A percentile compares a stretch with the other conserved stretches of the same genome.
phyloP scores from a whole-genome alignment of 1,140 invertebrate genomes.

The Trichonephila inaurata region DNA sequence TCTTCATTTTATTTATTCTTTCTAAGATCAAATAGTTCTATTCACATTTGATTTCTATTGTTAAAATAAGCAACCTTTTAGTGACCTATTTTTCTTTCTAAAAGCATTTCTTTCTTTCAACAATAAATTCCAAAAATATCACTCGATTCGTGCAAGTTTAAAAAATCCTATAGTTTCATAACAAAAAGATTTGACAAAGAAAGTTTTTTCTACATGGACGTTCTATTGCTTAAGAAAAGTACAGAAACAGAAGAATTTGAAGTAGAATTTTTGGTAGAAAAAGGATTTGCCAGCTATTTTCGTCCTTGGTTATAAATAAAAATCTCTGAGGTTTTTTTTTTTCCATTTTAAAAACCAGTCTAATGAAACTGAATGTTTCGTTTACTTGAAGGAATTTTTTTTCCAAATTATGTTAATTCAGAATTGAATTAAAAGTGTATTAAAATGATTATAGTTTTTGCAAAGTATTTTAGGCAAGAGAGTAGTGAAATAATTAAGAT shows the following conservation, averaged over 20 bases:
- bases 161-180: neutral
- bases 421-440: too few species aligned
- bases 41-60: neutral
- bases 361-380: too few species aligned
- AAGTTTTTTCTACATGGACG: neutral
- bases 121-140: constrained; percentile 11
- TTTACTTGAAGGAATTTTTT: too few species aligned
- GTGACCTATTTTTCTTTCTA: constrained; percentile 13
- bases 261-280: neutral
- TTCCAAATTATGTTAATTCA: too few species aligned
- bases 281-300: neutral
- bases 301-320: neutral
- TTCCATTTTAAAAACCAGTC: too few species aligned
- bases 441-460: too few species aligned
- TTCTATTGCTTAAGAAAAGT: neutral
- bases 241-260: neutral
- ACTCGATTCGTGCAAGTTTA: neutral
- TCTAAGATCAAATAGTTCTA: neutral
- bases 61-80: neutral
- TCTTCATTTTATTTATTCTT: neutral
- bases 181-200: neutral
- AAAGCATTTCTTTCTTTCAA: neutral
- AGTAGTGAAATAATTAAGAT: too few species aligned
- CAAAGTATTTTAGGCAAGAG: too few species aligned
- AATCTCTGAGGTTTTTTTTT: too few species aligned